A percentile compares a stretch with the other conserved stretches of the same genome.
phyloP scores from a whole-genome alignment of 2,888 invertebrate genomes.

The Lasioglossum vierecki region DNA sequence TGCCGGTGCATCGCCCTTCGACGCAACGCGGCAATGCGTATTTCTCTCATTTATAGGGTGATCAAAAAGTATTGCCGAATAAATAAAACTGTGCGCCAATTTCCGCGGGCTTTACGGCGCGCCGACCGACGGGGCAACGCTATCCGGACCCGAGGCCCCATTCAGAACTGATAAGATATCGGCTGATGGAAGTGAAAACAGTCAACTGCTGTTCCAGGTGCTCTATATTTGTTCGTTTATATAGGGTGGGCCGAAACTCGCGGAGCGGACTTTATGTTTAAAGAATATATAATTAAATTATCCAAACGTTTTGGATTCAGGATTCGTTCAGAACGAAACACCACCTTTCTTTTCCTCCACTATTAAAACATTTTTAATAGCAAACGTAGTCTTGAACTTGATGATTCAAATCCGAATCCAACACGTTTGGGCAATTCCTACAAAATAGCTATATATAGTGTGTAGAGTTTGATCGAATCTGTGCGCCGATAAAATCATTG shows the following conservation, averaged over 20 bases:
- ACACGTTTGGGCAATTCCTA: no score
- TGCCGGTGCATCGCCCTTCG: conserved; percentile 81
- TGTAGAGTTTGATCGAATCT: no score
- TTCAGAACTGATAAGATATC: conserved; percentile 5
- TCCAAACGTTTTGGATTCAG: no score
- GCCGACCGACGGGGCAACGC: not conserved
- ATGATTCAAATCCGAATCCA: no score
- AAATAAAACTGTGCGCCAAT: conserved; percentile 5
- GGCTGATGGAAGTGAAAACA: not conserved
- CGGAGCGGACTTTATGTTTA: not conserved
- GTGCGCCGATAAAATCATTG: no score
- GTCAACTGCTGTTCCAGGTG: not conserved
- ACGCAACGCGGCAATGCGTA: conserved; percentile 72
- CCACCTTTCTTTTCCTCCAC: no score
- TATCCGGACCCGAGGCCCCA: not conserved
- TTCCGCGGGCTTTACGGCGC: not conserved
- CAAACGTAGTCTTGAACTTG: no score
- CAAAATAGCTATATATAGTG: no score
- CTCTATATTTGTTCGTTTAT: not conserved
- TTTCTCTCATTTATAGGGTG: conserved; percentile 63
- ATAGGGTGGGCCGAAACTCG: not conserved
- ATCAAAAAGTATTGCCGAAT: conserved; percentile 55
- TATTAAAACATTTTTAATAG: no score
- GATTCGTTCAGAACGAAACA: no score
- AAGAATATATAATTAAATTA: not conserved